These are phyloP conservation scores for Saguinus imperator DNA, from an alignment of 2,113 vertebrate species.

Conservation along the genomic window DNA sequence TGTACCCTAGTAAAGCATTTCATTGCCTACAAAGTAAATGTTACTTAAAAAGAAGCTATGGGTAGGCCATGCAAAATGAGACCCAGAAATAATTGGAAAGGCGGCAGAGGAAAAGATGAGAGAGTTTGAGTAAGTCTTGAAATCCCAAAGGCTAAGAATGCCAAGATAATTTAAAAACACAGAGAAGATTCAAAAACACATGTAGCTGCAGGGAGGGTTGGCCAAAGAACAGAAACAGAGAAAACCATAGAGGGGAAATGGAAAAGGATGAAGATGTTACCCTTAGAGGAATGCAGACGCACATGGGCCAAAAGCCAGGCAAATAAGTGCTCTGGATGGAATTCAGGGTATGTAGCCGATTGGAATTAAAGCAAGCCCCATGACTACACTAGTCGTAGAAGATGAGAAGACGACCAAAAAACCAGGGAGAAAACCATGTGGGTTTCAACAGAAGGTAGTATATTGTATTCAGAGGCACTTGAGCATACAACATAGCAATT, in stretches of 20 bases:
- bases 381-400: neutral
- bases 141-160: conserved; percentile 84
- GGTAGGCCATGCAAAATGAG: conserved; percentile 49
- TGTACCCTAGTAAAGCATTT: neutral
- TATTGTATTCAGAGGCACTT: neutral
- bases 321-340: neutral
- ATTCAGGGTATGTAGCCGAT: neutral
- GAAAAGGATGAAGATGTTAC: conserved; percentile 77
- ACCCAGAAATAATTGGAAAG: conserved; percentile 63
- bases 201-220: conserved; percentile 83
- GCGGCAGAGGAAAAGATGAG: conserved; percentile 69
- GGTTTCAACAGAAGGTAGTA: neutral
- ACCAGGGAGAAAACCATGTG: neutral
- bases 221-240: conserved; percentile 76
- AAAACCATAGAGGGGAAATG: conserved; percentile 73
- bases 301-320: neutral
- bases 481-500: neutral
- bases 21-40: conserved; percentile 41
- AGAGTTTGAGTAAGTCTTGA: conserved; percentile 76
- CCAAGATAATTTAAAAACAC: conserved; percentile 84
- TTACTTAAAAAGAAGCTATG: conserved; percentile 17
- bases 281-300: conserved; percentile 47
- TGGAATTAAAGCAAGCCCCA: conserved; percentile 47
- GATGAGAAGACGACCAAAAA: neutral
- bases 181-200: conserved; percentile 82